A percentile compares a stretch with the other conserved stretches of the same genome.
Evolutionary conservation across 2,797 vertebrate species (phyloP).

Genomic region (Eutrigla gurnardus): DNA sequence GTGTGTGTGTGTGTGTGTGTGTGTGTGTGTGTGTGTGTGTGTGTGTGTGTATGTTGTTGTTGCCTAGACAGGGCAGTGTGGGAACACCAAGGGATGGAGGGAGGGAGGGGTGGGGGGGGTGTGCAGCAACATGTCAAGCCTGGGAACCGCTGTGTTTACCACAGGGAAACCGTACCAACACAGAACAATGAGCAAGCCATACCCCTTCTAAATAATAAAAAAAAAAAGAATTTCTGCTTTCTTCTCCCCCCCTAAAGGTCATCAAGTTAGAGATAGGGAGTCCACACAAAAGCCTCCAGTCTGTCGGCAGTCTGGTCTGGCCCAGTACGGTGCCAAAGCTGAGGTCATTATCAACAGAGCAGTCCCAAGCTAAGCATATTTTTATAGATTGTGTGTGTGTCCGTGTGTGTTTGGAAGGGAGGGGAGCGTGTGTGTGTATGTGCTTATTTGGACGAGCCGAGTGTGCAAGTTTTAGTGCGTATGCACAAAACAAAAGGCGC

Average conservation of each 20-base stretch:
- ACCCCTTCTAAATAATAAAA: slow-evolving; percentile 81
- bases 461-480: slow-evolving; percentile 33
- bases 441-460: slow-evolving; percentile 50
- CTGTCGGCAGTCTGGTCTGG: slow-evolving; percentile 82
- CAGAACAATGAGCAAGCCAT: slow-evolving; percentile 91
- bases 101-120: slow-evolving; percentile 35
- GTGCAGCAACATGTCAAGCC: slow-evolving; percentile 80
- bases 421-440: slow-evolving; percentile 45
- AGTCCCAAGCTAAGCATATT: slow-evolving; percentile 80
- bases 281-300: slow-evolving; percentile 81
- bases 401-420: slow-evolving; percentile 41
- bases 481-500: slow-evolving; percentile 61
- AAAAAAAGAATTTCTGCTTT: slow-evolving; percentile 73
- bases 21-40: slow-evolving; percentile 23
- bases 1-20: slow-evolving; percentile 26
- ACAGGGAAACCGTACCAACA: slow-evolving; percentile 87
- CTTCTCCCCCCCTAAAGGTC: slow-evolving; percentile 78
- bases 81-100: slow-evolving; percentile 83
- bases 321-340: slow-evolving; percentile 80
- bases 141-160: slow-evolving; percentile 93
- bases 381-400: slow-evolving; percentile 74
- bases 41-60: slow-evolving; percentile 37
- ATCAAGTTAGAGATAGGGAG: slow-evolving; percentile 83
- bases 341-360: slow-evolving; percentile 85
- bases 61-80: slow-evolving; percentile 86